phyloP scores from a whole-genome alignment of 2,888 invertebrate species.

The Zele albiditarsus region DNA sequence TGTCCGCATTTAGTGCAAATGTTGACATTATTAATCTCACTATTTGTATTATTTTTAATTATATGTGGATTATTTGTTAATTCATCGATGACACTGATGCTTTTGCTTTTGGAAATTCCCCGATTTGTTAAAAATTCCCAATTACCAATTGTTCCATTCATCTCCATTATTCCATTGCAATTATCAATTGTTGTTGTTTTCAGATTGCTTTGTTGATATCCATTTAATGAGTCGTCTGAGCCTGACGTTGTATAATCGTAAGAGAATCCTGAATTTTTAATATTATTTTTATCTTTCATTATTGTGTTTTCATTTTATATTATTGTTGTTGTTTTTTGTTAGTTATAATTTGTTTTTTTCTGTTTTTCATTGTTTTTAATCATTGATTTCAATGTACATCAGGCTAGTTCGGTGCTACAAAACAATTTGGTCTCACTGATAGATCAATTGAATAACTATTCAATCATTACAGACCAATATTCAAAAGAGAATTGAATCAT shows the following conservation, averaged over 20 bases:
- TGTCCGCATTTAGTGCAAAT: constrained; percentile 64
- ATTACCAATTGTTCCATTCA: constrained; percentile 51
- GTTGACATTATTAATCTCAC: constrained; percentile 21
- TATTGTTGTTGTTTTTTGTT: too few relatives aligned
- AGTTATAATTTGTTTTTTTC: not conserved
- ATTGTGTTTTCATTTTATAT: not conserved
- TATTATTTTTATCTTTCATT: not conserved
- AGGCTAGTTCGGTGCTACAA: constrained; percentile 22
- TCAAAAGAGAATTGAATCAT: not conserved
- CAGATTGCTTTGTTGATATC: constrained; percentile 8
- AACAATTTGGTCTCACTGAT: not conserved
- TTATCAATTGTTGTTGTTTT: constrained; percentile 37
- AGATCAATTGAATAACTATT: not conserved
- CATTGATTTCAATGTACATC: not conserved
- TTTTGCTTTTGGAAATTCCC: constrained; percentile 64
- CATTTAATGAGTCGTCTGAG: constrained; percentile 38
- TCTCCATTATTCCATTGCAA: constrained; percentile 38
- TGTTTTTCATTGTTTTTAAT: not conserved
- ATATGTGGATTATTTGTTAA: constrained; percentile 45
- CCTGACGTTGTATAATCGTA: constrained; percentile 47
- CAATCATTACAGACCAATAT: constrained; percentile 17
- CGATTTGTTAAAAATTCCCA: constrained; percentile 44
- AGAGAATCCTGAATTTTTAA: constrained; percentile 46
- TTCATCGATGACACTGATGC: constrained; percentile 65
- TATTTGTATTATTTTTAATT: constrained; percentile 20